These are phyloP conservation scores for Platycheirus rosarum DNA, from an alignment of 2,888 invertebrate genomes.

Conservation along the genomic window DNA sequence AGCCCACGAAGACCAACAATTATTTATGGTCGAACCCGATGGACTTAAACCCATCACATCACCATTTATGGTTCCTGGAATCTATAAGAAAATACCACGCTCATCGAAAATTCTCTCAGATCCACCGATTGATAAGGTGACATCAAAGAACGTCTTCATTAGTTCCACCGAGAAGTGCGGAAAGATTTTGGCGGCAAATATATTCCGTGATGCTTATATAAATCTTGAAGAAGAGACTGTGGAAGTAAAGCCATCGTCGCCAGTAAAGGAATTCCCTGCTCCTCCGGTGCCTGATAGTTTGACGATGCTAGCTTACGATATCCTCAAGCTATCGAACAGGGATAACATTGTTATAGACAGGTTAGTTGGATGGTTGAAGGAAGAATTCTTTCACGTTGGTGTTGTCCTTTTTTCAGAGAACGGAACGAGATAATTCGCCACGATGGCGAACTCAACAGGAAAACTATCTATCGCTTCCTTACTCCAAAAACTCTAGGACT, in stretches of 20 bases:
- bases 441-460: constrained; percentile 78
- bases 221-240: constrained; percentile 60
- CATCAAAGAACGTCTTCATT: constrained; percentile 75
- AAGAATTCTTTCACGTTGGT: too few species aligned
- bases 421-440: constrained; percentile 80
- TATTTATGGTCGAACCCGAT: constrained; percentile 76
- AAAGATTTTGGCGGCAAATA: constrained; percentile 73
- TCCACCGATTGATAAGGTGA: constrained; percentile 18
- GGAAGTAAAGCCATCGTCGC: constrained; percentile 20
- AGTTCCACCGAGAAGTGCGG: constrained; percentile 74
- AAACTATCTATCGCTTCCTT: constrained; percentile 79
- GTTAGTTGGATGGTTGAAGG: constrained; percentile 60
- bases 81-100: constrained; percentile 76
- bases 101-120: constrained; percentile 28
- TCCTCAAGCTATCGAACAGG: constrained; percentile 78
- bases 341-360: constrained; percentile 81
- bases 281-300: constrained; percentile 76
- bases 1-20: constrained; percentile 75
- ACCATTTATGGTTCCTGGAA: constrained; percentile 77
- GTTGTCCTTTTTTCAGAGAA: constrained; percentile 77
- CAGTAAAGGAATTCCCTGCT: constrained; percentile 8
- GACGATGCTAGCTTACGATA: constrained; percentile 79
- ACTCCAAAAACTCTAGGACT: constrained; percentile 78
- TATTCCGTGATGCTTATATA: constrained; percentile 69
- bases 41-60: constrained; percentile 76